Base-by-base conservation (phyloP, 2,113 vertebrate genomes). In the Oxyura jamaicensis region DNA sequence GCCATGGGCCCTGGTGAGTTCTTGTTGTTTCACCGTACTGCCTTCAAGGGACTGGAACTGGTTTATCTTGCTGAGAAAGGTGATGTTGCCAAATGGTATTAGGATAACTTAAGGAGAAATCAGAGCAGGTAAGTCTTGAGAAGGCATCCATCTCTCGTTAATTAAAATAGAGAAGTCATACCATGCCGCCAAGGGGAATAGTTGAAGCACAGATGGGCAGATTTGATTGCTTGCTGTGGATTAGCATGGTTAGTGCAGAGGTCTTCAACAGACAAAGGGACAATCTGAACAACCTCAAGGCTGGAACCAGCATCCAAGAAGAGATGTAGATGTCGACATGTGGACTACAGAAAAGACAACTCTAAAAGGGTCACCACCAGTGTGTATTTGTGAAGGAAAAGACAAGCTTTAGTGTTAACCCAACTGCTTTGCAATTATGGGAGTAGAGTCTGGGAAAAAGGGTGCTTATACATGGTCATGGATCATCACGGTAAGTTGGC, bases 91-190 rank as follows among this genome's bases (percentile, higher is more conserved):
- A 95, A 95, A 94, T 94, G 94, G 13, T 29, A 77, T 95, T 92
- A 62, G 87, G 87, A 69, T 83, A 91, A 93, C 75, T 88, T 92
- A 95, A 95, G 94, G 85, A 95, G 91, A 94, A 96, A 96, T 93
- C 90, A 90, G 93, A 95, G 87, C 56, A 80, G 68, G 84, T 89
- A 91, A 92, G 68, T 80, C 95, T 69, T 90, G 82, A 95, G 84
- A 90, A 93, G 86, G 88, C 89, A 82, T 74, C 59, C 36, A 3
- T 74, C 86, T 94, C 0, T 0, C 85, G 68, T 88, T 97, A 96
- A 95, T 97, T 97, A 96, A 94, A 95, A 94, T 50, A 92, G 78
- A 79, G 71, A 67, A 94, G 74, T 87, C 59, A 13, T 76, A 29
- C n/a, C 21, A 3, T 52, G 67, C 84, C 80, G 86, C 94, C 86